These are phyloP conservation scores for Probaryconus sp. DNA, from an alignment of 1,140 invertebrate species.

Conservation along the genomic window DNA sequence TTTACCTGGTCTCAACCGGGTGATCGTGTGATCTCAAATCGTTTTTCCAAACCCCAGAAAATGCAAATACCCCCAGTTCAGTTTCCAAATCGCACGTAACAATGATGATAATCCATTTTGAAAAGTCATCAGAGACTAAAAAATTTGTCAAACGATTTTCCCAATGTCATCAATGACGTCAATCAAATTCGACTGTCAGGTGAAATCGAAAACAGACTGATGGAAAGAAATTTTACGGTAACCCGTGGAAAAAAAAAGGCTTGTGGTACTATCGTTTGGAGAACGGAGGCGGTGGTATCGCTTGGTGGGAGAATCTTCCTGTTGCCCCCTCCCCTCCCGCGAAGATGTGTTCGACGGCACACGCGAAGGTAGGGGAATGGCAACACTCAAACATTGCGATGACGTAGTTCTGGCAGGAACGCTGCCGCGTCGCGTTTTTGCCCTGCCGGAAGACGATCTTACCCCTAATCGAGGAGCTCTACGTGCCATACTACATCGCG, in stretches of 20 bases:
- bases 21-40: too few relatives aligned
- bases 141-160: too few relatives aligned
- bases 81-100: too few relatives aligned
- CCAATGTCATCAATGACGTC: too few relatives aligned
- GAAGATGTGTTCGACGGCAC: constrained; percentile 23
- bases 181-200: too few relatives aligned
- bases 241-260: constrained; percentile 12
- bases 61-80: too few relatives aligned
- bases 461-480: constrained; percentile 44
- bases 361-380: constrained; percentile 72
- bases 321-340: constrained; percentile 22
- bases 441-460: constrained; percentile 66
- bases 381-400: constrained; percentile 75
- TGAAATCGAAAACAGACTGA: too few relatives aligned
- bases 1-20: too few relatives aligned
- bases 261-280: constrained; percentile 27
- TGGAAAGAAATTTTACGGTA: too few relatives aligned
- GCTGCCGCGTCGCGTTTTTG: constrained; percentile 72
- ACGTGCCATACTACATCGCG: constrained; percentile 39
- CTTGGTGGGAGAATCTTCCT: constrained; percentile 57
- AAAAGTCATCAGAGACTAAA: too few relatives aligned
- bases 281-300: constrained; percentile 56
- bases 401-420: constrained; percentile 75
- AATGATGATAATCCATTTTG: too few relatives aligned
- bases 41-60: too few relatives aligned